phyloP scores from a whole-genome alignment of 2,797 vertebrate genomes.

The Perodicticus potto region DNA sequence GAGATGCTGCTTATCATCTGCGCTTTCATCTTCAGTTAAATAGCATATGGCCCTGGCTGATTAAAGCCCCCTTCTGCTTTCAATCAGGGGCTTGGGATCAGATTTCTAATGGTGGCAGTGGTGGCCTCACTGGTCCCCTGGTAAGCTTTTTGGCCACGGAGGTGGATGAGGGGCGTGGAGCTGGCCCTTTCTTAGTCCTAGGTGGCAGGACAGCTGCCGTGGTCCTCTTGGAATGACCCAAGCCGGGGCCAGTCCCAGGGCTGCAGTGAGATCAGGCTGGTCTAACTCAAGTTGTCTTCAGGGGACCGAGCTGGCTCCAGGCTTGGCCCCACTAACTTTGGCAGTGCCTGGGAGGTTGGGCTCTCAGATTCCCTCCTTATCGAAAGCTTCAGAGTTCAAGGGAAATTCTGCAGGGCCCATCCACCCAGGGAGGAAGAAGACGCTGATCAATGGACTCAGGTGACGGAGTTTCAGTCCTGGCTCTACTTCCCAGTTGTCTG shows the following conservation, averaged over 20 bases:
- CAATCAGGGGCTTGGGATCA: slow-evolving; percentile 89
- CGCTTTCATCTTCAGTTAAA: slow-evolving; percentile 90
- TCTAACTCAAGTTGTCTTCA: background rate
- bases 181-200: slow-evolving; percentile 55
- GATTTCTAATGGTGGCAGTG: slow-evolving; percentile 87
- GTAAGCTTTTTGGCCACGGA: slow-evolving; percentile 86
- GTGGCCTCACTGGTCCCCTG: slow-evolving; percentile 86
- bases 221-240: background rate
- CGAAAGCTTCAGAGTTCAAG: background rate
- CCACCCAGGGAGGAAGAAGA: background rate
- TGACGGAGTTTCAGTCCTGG: background rate
- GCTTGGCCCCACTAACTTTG: background rate
- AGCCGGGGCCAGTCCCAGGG: background rate
- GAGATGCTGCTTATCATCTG: slow-evolving; percentile 88
- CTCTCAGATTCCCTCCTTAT: background rate
- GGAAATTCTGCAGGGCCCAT: background rate
- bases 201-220: slow-evolving; percentile 74
- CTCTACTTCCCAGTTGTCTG: background rate
- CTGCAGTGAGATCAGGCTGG: background rate
- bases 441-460: background rate
- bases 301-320: background rate
- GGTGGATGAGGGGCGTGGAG: slow-evolving; percentile 78
- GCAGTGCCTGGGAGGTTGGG: background rate
- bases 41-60: slow-evolving; percentile 89
- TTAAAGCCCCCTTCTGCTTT: slow-evolving; percentile 90